phyloP scores from a whole-genome alignment of 2,888 invertebrate species.

The Clanis bilineata region DNA sequence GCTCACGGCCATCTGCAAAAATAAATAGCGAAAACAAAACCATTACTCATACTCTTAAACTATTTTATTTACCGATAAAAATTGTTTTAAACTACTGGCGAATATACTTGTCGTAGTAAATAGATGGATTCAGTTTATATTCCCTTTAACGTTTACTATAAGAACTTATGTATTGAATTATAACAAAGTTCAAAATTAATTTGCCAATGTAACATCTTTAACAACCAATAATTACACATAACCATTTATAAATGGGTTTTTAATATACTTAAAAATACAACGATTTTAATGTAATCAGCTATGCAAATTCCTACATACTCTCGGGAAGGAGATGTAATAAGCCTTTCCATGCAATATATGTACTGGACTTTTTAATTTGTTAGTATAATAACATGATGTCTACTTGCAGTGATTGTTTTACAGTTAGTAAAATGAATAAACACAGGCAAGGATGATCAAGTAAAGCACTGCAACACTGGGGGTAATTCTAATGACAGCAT shows the following conservation, averaged over 20 bases:
- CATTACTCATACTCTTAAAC: neutral
- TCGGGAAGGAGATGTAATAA: constrained; percentile 51
- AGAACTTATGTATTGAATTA: neutral
- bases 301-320: constrained; percentile 21
- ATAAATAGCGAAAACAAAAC: constrained; percentile 21
- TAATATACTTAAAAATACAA: constrained; percentile 19
- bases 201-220: neutral
- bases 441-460: constrained; percentile 84
- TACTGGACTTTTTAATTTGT: constrained; percentile 50
- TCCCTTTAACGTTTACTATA: neutral
- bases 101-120: neutral
- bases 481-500: constrained; percentile 74
- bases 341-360: constrained; percentile 70
- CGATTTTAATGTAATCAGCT: constrained; percentile 1
- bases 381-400: constrained; percentile 63
- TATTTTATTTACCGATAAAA: neutral
- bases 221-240: neutral
- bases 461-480: constrained; percentile 81
- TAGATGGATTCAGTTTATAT: neutral
- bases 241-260: constrained; percentile 14
- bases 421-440: constrained; percentile 80
- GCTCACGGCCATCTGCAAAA: constrained; percentile 84
- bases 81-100: neutral
- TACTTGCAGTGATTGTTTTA: constrained; percentile 68
- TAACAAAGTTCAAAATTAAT: neutral